Base-by-base conservation (phyloP, 2,113 vertebrate species). In the Neotragus pygmaeus region DNA sequence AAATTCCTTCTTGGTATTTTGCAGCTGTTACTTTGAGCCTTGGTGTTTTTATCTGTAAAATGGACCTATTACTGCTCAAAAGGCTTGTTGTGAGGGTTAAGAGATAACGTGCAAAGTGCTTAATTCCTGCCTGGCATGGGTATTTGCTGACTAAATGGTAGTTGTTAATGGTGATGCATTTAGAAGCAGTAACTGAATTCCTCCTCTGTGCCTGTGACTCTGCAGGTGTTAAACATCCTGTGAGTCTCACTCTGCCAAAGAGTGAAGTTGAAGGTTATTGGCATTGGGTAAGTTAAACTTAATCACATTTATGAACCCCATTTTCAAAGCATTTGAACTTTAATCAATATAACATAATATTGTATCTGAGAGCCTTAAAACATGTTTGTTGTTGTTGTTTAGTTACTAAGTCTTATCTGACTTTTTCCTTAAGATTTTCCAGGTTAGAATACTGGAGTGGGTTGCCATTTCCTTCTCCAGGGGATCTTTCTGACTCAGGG, bases 31-130 rank as follows among this genome's bases (percentile, higher is more conserved):
- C 64, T 93, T 77, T 70, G 66, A 92, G 12, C 19, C 23, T 85
- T 85, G 81, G 60, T 95, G 88, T 95, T 64, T 73, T 96, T 91
- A 88, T 57, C 84, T 88, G 73, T 92, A 93, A 93, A 96, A 89
- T 62, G 53, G 45, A 95, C 78, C 19, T 96, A 43, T 33, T 45
- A 28, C 27, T 96, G 43, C 70, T 93, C 91, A 36, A 13, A 85
- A 70, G 39, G 23, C 39, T 93, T 47, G 49, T 90, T 82, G 28
- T 87, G 13, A 94, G 51, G 33, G 82, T 93, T 92, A 49, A 92
- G 47, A 90, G 90, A 57, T 45, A 62, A 90, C 45, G 27, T 25
- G 73, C 21, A 49, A 57, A 95, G 30, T 83, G 27, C 57, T 19
- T 57, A 39, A 47, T 80, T 95, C 55, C 70, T 78, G 6, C 33